Conservation (phyloP, 35 echinoderm and acorn worm genomes). For the Apostichopus californicus region DNA sequence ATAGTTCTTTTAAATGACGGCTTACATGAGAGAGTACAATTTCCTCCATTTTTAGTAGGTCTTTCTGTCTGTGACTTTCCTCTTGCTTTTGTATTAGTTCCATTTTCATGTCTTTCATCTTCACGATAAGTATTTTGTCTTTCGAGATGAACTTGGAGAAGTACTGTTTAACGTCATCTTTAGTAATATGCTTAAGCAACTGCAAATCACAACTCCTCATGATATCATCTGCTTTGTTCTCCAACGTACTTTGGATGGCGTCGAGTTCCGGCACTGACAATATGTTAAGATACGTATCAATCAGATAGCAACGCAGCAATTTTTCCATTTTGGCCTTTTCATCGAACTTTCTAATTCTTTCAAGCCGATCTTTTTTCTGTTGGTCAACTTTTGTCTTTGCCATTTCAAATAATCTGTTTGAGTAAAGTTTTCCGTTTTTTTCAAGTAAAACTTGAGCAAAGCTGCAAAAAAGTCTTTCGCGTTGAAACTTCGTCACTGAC, state of each 20-base stretch:
- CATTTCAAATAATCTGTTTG: neutral
- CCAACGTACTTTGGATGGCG: neutral
- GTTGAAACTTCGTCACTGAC: neutral
- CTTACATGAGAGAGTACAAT: neutral
- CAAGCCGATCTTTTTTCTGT: neutral
- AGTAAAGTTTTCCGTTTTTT: neutral
- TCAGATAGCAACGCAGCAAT: neutral
- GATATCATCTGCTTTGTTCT: neutral
- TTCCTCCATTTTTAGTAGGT: neutral
- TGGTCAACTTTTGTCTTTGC: neutral
- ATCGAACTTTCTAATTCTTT: neutral
- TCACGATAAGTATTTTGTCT: neutral
- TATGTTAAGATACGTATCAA: neutral
- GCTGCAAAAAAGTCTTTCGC: neutral
- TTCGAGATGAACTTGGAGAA: neutral
- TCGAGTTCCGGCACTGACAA: neutral
- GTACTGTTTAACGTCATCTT: neutral
- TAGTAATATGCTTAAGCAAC: neutral
- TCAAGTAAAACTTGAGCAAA: neutral
- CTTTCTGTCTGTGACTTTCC: neutral
- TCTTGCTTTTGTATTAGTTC: neutral
- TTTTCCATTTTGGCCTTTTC: slow-evolving; percentile 22
- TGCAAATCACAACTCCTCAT: neutral
- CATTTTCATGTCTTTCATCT: neutral
- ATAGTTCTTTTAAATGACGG: neutral